A percentile compares a stretch with the other conserved stretches of the same genome.
Conservation (phyloP, 1,140 invertebrate genomes). For the Harpegnathos saltator region DNA sequence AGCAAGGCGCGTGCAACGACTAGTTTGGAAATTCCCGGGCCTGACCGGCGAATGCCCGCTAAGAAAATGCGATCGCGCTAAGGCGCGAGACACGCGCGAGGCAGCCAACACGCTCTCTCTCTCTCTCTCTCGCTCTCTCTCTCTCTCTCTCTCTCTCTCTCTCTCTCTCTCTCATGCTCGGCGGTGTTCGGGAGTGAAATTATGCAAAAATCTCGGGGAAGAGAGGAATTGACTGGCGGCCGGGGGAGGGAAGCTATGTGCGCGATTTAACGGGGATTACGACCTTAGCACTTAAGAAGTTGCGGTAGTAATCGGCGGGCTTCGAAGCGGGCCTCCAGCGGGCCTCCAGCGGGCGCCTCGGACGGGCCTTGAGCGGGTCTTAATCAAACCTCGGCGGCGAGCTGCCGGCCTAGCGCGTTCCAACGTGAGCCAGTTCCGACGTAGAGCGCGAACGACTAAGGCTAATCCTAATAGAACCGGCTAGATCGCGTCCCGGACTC, state of each 20-base stretch:
- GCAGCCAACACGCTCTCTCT: too few relatives aligned
- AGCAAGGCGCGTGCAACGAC: too few relatives aligned
- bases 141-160: too few relatives aligned
- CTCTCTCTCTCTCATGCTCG: too few relatives aligned
- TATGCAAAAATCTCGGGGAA: conserved; percentile 23
- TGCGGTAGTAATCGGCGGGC: conserved; percentile 63
- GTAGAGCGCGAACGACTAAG: conserved; percentile 76
- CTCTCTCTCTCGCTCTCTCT: too few relatives aligned
- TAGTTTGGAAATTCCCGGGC: too few relatives aligned
- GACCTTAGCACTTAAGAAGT: conserved; percentile 80
- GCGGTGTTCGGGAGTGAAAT: too few relatives aligned
- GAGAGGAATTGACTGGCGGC: conserved; percentile 5
- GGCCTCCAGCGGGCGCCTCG: conserved; percentile 56
- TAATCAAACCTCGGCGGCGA: conserved; percentile 43
- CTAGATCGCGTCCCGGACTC: conserved; percentile 14
- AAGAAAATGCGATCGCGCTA: too few relatives aligned
- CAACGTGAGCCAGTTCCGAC: conserved; percentile 74
- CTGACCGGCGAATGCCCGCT: too few relatives aligned
- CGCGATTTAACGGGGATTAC: conserved; percentile 77
- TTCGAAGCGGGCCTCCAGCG: conserved; percentile 62
- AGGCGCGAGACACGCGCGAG: too few relatives aligned
- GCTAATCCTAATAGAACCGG: conserved; percentile 74
- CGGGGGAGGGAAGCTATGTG: conserved; percentile 45
- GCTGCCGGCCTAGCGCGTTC: conserved; percentile 50
- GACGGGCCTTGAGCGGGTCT: conserved; percentile 36